Conservation (phyloP, 2,797 vertebrate genomes). For the Cyprinella venusta region DNA sequence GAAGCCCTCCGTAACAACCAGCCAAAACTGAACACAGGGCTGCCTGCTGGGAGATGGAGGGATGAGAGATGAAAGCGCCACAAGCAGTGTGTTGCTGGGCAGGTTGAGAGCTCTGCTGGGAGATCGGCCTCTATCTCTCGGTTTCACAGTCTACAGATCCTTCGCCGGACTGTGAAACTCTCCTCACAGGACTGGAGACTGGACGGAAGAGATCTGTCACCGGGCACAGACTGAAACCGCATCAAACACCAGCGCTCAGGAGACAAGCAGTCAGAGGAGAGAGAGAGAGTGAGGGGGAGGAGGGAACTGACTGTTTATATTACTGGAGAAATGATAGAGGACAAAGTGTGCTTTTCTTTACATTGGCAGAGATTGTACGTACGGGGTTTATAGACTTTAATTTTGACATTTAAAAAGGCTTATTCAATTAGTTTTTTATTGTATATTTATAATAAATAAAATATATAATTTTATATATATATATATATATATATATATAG, state of each 20-base stretch:
- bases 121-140: conserved; percentile 37
- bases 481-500: background rate
- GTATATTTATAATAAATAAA: background rate
- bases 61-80: conserved; percentile 32
- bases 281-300: background rate
- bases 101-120: conserved; percentile 37
- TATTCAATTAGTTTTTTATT: background rate
- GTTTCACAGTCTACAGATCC: conserved; percentile 38
- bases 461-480: background rate
- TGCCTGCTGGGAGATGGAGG: background rate
- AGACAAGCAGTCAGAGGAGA: conserved; percentile 8
- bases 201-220: conserved; percentile 23
- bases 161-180: conserved; percentile 18
- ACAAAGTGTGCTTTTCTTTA: conserved; percentile 17
- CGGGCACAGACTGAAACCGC: conserved; percentile 1
- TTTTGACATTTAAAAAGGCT: background rate
- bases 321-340: background rate
- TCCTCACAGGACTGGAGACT: conserved; percentile 18
- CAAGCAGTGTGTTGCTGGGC: conserved; percentile 8
- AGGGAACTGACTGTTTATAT: conserved; percentile 7
- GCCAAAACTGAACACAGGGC: background rate
- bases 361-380: background rate
- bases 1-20: background rate
- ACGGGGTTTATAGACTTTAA: background rate
- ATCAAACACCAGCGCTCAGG: conserved; percentile 32